A percentile compares a stretch with the other conserved stretches of the same genome.
Conservation (phyloP, 2,888 invertebrate species). For the Gortyna flavago region DNA sequence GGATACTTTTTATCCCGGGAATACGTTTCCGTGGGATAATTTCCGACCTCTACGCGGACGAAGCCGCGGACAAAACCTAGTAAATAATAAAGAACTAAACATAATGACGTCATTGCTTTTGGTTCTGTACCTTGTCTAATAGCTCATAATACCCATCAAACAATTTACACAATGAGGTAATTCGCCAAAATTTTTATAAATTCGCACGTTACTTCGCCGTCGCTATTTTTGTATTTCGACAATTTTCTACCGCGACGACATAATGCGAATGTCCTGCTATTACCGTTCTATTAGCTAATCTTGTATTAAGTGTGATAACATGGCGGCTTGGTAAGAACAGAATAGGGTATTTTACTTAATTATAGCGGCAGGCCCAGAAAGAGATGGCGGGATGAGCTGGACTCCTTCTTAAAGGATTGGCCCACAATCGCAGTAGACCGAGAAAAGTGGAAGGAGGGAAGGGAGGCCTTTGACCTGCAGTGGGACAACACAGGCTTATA, state of each 20-base stretch:
- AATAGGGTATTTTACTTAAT: no score
- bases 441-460: no score
- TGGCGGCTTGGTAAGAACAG: neutral
- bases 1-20: no score
- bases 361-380: no score
- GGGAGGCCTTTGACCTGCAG: no score
- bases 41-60: no score
- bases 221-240: slow-evolving; percentile 49
- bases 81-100: neutral
- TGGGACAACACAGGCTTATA: no score
- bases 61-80: neutral
- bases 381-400: no score
- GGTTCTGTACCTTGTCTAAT: neutral
- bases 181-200: slow-evolving; percentile 37
- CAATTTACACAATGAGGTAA: slow-evolving; percentile 44
- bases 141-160: slow-evolving; percentile 14
- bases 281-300: slow-evolving; percentile 3
- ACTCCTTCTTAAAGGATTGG: no score
- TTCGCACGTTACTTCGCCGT: slow-evolving; percentile 31
- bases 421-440: no score
- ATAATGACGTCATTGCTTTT: neutral
- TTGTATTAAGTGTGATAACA: neutral
- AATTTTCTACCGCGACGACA: slow-evolving; percentile 16
- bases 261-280: slow-evolving; percentile 2
- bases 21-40: no score